These are phyloP conservation scores for Chamaetylas fuelleborni DNA, from an alignment of 2,113 vertebrate genomes.

Conservation along the genomic window DNA sequence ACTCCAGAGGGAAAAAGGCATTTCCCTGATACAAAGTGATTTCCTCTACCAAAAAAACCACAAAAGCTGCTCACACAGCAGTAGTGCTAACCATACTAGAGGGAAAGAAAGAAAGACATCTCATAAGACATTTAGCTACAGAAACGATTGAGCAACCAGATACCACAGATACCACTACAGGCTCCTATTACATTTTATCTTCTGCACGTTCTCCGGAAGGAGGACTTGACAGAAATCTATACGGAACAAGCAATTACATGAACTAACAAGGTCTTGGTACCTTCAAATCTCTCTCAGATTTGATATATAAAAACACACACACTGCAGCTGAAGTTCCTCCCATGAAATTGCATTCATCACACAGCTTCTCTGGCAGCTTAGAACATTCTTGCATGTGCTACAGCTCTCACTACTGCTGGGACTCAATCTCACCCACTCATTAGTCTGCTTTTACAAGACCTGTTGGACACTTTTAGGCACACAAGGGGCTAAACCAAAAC, in stretches of 20 bases:
- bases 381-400: neutral
- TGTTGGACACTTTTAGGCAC: neutral
- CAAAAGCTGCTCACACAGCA: neutral
- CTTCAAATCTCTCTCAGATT: neutral
- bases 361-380: neutral
- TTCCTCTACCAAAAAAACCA: neutral
- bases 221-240: neutral
- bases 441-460: neutral
- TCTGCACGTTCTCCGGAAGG: accelerated
- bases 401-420: neutral
- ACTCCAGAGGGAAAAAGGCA: neutral
- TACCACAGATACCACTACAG: neutral
- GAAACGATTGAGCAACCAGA: neutral
- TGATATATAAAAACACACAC: neutral
- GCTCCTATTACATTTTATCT: neutral
- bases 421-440: neutral
- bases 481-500: neutral
- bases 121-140: neutral
- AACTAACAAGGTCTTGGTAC: neutral
- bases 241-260: neutral
- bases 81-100: neutral
- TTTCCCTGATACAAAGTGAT: neutral
- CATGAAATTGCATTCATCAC: neutral
- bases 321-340: neutral
- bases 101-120: neutral